These are phyloP conservation scores for Corythoichthys haematopterus DNA, from an alignment of 2,113 vertebrate species.

Conservation along the genomic window DNA sequence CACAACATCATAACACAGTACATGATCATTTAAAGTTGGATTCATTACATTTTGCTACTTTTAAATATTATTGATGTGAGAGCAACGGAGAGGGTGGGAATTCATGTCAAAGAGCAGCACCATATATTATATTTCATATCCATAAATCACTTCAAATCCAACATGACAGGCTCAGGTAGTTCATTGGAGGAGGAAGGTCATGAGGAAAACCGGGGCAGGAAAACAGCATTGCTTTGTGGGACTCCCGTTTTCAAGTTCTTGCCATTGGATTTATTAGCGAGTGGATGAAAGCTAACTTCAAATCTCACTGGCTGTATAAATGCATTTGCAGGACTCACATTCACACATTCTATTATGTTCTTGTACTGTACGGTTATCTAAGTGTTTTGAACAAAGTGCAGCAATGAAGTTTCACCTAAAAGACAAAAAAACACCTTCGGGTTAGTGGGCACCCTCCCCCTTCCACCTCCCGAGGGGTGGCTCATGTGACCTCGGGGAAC, in stretches of 20 bases:
- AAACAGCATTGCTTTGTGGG: background rate
- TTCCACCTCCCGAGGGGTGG: too few species aligned
- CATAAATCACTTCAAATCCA: background rate
- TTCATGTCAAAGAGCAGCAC: background rate
- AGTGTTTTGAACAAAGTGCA: too few species aligned
- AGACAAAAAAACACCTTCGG: too few species aligned
- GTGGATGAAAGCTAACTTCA: too few species aligned
- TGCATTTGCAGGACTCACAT: background rate
- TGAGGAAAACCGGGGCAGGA: background rate
- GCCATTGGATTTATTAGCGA: too few species aligned
- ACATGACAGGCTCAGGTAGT: background rate
- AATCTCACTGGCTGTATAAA: too few species aligned
- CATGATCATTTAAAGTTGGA: slow-evolving; percentile 4
- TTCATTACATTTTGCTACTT: background rate
- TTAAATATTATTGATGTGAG: background rate
- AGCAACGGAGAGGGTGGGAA: background rate
- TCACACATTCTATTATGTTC: background rate
- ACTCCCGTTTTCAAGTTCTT: background rate
- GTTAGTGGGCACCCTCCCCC: too few species aligned
- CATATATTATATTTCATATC: background rate
- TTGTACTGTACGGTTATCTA: background rate
- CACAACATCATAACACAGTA: background rate
- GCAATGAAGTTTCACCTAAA: too few species aligned
- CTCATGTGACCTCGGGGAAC: too few species aligned
- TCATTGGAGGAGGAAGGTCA: background rate